Percentiles rank a stretch among this genome's conserved stretches.
These are phyloP conservation scores for Tetragnatha versicolor DNA, from an alignment of 1,140 invertebrate species.

Conservation along the genomic window DNA sequence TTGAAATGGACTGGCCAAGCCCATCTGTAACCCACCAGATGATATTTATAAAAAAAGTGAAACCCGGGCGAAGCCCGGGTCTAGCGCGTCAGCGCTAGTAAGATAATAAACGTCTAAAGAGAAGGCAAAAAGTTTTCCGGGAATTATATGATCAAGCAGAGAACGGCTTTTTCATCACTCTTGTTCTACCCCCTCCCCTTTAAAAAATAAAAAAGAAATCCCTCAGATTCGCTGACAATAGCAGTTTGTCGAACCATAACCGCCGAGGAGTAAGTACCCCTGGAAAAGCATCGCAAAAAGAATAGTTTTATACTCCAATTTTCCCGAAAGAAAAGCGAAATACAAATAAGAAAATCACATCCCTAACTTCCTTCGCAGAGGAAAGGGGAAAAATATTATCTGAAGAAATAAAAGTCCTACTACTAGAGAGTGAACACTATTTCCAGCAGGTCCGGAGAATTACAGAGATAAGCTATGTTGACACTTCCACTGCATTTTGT, in stretches of 20 bases:
- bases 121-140: no score
- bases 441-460: background rate
- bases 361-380: background rate
- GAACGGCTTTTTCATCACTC: no score
- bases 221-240: background rate
- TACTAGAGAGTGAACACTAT: background rate
- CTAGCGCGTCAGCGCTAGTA: no score
- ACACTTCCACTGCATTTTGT: constrained; percentile 13
- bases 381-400: background rate
- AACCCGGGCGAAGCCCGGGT: no score
- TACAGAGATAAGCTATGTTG: constrained; percentile 29
- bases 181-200: background rate
- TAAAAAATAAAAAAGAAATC: background rate
- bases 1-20: no score
- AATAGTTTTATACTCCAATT: background rate
- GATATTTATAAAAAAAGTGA: no score
- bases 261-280: background rate
- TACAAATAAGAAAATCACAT: no score
- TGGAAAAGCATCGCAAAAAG: background rate
- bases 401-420: background rate
- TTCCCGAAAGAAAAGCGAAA: no score
- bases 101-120: no score
- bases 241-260: background rate
- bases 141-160: no score
- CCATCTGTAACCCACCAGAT: no score